Evolutionary conservation across 2,113 vertebrate genomes (phyloP), one percentile per base, ranked within the genome.

Genomic region (Hippocampus abdominalis): DNA sequence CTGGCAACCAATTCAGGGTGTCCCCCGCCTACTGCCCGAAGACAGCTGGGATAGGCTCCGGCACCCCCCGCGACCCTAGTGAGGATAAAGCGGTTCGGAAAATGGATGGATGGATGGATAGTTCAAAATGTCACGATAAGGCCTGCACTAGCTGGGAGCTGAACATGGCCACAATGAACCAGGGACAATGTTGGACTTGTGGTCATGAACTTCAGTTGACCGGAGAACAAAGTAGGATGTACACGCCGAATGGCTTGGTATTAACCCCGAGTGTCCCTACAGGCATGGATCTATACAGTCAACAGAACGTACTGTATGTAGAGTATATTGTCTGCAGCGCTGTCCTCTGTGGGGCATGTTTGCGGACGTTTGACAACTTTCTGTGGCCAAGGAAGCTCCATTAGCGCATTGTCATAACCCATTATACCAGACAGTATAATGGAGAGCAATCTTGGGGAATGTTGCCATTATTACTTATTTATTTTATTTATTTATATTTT

Each of bases 271-370:
- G 57, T 23, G 53, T 74, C 75, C 72, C 78, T 84, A 0, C 27
- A 67, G 82, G 57, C 72, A 59, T 53, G 66, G 70, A 87, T 86
- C 78, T n/a, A 84, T 75, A 82, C 68, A 21, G 57, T 66, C 46
- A 84, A 64, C 69, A 73, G 73, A 74, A 66, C 51, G 60, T 36
- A 71, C 66, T 27, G 57, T 32, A 70, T 70, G 44, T 64, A 76
- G 67, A 79, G 61, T 21, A 72, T 40, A 73, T 32, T 70, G 70
- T 73, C 77, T 51, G 69, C 46, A 73, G 76, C 71, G 36, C 29
- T 69, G 80, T 71, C 72, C 68, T 77, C 53, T 13, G 21, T 64
- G 71, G 62, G 76, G 56, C 71, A 48, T 78, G 29, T 71, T 36
- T 59, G 57, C 8, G 25, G 56, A 27, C 32, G 12, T 77, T 72